These are phyloP conservation scores for Artemisiospiza belli DNA, from an alignment of 2,113 vertebrate genomes.

Conservation along the genomic window DNA sequence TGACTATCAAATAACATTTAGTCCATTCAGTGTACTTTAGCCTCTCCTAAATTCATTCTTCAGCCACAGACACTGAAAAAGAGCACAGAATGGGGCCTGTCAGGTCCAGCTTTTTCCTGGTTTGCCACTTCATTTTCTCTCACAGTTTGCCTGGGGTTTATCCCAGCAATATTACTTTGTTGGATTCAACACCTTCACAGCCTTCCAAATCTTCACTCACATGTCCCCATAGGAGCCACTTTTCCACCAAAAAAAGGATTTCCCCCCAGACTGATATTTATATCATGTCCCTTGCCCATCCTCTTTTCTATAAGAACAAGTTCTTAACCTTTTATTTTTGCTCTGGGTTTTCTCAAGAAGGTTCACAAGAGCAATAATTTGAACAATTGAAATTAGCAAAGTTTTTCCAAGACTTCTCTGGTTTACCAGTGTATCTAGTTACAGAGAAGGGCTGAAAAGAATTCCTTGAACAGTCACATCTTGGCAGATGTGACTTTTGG, in stretches of 20 bases:
- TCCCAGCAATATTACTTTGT: not conserved
- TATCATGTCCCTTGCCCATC: not conserved
- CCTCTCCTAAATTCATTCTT: not conserved
- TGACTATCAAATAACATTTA: not conserved
- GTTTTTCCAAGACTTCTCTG: not conserved
- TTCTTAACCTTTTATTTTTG: not conserved
- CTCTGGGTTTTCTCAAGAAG: not conserved
- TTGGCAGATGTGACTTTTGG: not conserved
- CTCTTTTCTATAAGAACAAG: not conserved
- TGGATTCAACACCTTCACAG: not conserved
- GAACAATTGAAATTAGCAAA: not conserved
- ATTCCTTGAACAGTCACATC: not conserved
- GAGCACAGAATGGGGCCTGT: not conserved
- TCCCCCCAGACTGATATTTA: rapidly evolving
- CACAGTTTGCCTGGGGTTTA: not conserved
- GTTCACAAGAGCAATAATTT: not conserved
- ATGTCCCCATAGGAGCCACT: not conserved
- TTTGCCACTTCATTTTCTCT: not conserved
- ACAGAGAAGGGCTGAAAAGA: not conserved
- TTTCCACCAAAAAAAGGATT: not conserved
- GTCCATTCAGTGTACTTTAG: not conserved
- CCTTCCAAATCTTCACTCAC: not conserved
- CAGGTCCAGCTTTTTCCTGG: not conserved
- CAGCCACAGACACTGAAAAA: not conserved
- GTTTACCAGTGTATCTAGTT: not conserved